A percentile compares a stretch with the other conserved stretches of the same genome.
These are phyloP conservation scores for Tenrec ecaudatus DNA, from an alignment of 2,113 vertebrate genomes.

Conservation along the genomic window DNA sequence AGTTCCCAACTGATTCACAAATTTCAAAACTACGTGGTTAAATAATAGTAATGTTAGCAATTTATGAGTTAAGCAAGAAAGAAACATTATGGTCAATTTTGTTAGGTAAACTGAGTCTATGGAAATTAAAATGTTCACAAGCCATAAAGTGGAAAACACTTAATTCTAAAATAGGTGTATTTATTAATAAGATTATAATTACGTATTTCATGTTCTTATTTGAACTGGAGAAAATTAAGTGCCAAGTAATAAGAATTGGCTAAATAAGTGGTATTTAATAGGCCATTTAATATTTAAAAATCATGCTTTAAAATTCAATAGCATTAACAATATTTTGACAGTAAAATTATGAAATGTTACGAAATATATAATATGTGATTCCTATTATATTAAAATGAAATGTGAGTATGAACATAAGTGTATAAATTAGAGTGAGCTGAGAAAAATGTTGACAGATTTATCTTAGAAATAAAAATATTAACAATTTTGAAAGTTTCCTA, in stretches of 20 bases:
- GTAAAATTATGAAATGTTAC: conserved; percentile 16
- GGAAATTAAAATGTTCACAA: neutral
- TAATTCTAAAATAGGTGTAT: conserved; percentile 3
- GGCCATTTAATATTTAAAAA: neutral
- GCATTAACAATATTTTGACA: neutral
- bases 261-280: neutral
- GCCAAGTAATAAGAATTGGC: neutral
- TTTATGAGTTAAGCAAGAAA: neutral
- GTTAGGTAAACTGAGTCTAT: neutral
- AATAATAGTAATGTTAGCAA: no score
- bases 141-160: neutral
- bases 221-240: neutral
- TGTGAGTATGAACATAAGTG: neutral
- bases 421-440: conserved; percentile 25
- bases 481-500: neutral
- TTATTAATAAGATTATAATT: neutral
- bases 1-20: no score
- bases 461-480: conserved; percentile 21
- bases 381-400: conserved; percentile 13
- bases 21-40: no score
- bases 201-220: conserved; percentile 8
- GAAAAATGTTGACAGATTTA: conserved; percentile 27
- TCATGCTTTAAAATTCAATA: neutral
- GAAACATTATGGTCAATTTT: neutral
- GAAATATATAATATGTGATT: neutral